These are phyloP conservation scores for Craniophora ligustri DNA, from an alignment of 2,888 invertebrate species.

Conservation along the genomic window DNA sequence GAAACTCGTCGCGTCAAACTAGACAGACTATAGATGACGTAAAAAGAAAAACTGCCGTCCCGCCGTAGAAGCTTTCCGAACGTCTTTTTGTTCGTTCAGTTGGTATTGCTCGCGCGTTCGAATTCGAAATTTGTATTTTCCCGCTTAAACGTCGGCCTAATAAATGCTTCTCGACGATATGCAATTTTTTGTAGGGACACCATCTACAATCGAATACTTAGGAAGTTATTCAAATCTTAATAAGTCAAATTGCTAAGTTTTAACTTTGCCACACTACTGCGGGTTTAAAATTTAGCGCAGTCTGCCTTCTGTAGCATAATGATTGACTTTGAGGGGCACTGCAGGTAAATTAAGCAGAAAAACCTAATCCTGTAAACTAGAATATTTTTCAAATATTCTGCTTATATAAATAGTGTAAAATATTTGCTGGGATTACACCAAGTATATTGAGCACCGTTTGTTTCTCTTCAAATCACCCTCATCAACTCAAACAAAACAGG, in stretches of 20 bases:
- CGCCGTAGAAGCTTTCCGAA: slow-evolving; percentile 79
- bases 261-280: slow-evolving; percentile 20
- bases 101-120: slow-evolving; percentile 73
- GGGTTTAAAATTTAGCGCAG: slow-evolving; percentile 32
- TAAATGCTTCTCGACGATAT: slow-evolving; percentile 52
- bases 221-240: slow-evolving; percentile 22
- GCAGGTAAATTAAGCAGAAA: slow-evolving; percentile 35
- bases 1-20: slow-evolving; percentile 82
- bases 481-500: slow-evolving; percentile 2
- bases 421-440: background rate
- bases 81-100: slow-evolving; percentile 84
- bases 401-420: too few relatives aligned
- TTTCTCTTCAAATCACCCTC: too few relatives aligned
- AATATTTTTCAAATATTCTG: too few relatives aligned
- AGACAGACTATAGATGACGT: slow-evolving; percentile 80
- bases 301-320: slow-evolving; percentile 33
- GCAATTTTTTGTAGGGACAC: slow-evolving; percentile 47
- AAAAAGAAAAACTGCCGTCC: slow-evolving; percentile 75
- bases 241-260: slow-evolving; percentile 17
- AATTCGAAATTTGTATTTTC: slow-evolving; percentile 69
- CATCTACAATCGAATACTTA: slow-evolving; percentile 25
- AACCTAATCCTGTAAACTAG: too few relatives aligned
- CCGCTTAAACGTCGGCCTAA: slow-evolving; percentile 69
- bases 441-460: background rate
- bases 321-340: slow-evolving; percentile 49